Evolutionary conservation across 2,797 vertebrate genomes (phyloP).

Genomic region (Sebastes alutus): DNA sequence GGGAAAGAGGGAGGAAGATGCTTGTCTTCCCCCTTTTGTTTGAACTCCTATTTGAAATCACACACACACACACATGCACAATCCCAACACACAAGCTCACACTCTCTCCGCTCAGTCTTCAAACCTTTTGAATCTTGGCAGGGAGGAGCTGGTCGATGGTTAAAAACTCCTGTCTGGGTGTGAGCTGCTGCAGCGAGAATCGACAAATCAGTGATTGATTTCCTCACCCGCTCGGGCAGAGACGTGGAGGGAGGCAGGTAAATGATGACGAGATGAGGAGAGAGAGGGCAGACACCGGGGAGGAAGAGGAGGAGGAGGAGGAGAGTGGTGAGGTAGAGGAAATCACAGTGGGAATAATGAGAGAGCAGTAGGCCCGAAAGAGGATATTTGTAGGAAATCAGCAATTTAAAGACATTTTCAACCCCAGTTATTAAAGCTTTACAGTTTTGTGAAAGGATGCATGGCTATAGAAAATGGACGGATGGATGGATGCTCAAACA

Average conservation of each 20-base stretch:
- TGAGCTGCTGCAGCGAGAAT: constrained; percentile 42
- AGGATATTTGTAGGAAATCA: constrained; percentile 3
- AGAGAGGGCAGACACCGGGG: neutral
- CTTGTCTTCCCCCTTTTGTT: constrained; percentile 42
- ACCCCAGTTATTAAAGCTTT: neutral
- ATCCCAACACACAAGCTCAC: neutral
- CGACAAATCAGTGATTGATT: constrained; percentile 69
- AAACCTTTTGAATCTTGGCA: neutral
- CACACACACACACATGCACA: neutral
- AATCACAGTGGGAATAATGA: constrained; percentile 41
- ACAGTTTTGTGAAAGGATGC: neutral
- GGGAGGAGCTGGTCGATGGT: constrained; percentile 47
- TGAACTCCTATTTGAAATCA: constrained; percentile 25
- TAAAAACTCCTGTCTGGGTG: constrained; percentile 35
- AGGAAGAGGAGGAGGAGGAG: neutral
- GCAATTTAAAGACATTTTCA: neutral
- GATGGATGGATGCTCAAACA: neutral
- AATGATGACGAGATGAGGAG: constrained; percentile 43
- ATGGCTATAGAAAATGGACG: neutral
- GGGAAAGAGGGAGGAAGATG: constrained; percentile 20
- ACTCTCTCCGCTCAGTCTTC: neutral
- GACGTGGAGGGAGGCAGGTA: constrained; percentile 31
- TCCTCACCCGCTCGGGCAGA: constrained; percentile 50
- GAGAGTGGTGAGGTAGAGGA: neutral
- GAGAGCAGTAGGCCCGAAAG: constrained; percentile 13